phyloP scores from a whole-genome alignment of 2,113 vertebrate genomes.

The Columba livia region DNA sequence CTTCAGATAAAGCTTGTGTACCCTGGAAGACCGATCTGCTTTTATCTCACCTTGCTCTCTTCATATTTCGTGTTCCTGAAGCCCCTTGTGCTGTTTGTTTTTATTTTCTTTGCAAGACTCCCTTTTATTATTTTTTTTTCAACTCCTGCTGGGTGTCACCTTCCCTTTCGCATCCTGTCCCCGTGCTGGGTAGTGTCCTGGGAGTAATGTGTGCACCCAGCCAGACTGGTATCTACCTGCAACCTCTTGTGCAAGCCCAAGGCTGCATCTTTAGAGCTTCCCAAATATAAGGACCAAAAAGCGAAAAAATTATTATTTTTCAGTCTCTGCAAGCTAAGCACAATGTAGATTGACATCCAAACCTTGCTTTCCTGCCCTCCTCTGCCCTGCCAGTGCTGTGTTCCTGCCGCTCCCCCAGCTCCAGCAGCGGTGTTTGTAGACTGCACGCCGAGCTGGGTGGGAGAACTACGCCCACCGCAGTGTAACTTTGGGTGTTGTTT shows the following conservation, averaged over 20 bases:
- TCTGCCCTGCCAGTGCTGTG: not conserved
- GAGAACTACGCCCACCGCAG: not conserved
- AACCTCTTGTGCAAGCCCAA: not conserved
- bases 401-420: not conserved
- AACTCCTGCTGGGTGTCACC: not conserved
- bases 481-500: not conserved
- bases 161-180: not conserved
- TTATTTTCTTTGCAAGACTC: not conserved
- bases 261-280: not conserved
- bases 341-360: not conserved
- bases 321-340: not conserved
- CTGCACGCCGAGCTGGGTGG: not conserved
- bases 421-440: not conserved
- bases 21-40: not conserved
- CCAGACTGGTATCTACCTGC: accelerated
- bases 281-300: not conserved
- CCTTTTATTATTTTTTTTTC: not conserved
- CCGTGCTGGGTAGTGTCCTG: accelerated
- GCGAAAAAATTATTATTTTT: not conserved
- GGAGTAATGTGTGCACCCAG: accelerated
- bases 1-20: not conserved
- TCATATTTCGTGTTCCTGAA: not conserved
- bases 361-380: not conserved
- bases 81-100: not conserved
- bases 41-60: not conserved